These are phyloP conservation scores for Laticauda colubrina DNA, from an alignment of 2,113 vertebrate genomes.

Conservation along the genomic window DNA sequence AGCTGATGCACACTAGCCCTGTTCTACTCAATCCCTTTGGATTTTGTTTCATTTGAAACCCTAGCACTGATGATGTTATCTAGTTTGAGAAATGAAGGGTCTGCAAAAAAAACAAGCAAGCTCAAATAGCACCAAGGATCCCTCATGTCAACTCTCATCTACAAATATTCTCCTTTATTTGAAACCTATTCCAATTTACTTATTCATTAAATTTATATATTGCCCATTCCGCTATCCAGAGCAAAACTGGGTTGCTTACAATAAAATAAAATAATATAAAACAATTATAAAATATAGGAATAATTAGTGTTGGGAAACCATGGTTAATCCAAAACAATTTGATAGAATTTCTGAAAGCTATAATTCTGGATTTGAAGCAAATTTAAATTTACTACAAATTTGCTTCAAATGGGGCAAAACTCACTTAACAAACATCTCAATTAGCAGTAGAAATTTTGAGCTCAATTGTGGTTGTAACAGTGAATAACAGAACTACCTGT, in stretches of 20 bases:
- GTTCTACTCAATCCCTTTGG: neutral
- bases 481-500: no score
- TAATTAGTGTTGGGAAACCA: neutral
- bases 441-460: no score
- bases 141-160: neutral
- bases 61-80: neutral
- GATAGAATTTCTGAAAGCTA: neutral
- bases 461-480: no score
- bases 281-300: neutral
- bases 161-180: neutral
- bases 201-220: neutral
- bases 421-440: no score
- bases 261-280: neutral
- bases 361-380: neutral
- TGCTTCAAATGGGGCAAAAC: no score
- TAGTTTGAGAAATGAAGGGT: neutral
- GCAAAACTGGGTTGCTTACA: neutral
- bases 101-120: neutral
- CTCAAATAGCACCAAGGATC: neutral
- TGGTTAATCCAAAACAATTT: neutral
- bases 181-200: neutral
- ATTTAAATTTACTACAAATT: neutral
- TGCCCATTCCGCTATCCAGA: neutral
- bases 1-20: neutral
- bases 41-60: neutral